Percentiles rank a stretch among this genome's conserved stretches.
Conservation (phyloP, 30 jellyfish, hydroid and myxozoan species). For the Pseudorhiza aurosa region DNA sequence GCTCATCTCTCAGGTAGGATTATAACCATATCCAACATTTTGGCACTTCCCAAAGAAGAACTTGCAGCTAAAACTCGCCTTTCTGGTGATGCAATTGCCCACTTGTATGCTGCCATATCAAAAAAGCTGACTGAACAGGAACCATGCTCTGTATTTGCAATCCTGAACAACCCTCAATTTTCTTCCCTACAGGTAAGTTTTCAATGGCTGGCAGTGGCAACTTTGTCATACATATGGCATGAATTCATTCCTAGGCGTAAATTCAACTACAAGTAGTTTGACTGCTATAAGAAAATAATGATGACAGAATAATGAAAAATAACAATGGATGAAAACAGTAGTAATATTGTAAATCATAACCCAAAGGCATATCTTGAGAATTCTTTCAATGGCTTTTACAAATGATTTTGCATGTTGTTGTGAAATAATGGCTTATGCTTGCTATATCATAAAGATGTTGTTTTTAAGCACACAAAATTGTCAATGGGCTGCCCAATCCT, state of each 20-base stretch:
- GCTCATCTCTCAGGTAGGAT: constrained; percentile 49
- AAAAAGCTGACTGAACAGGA: constrained; percentile 14
- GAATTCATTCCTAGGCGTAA: too few relatives aligned
- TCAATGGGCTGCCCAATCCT: constrained; percentile 75
- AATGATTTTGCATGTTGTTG: too few relatives aligned
- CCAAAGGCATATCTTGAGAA: too few relatives aligned
- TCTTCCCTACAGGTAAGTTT: constrained; percentile 18
- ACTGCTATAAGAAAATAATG: background rate
- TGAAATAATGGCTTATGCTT: too few relatives aligned
- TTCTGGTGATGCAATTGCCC: constrained; percentile 10
- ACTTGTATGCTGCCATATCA: constrained; percentile 22
- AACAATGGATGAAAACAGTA: too few relatives aligned
- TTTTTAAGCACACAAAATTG: constrained; percentile 63
- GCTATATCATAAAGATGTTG: too few relatives aligned
- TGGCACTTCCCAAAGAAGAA: constrained; percentile 57
- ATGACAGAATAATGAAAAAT: too few relatives aligned
- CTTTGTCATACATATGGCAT: background rate
- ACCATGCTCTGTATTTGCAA: constrained; percentile 59
- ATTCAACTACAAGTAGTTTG: background rate
- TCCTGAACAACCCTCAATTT: constrained; percentile 25
- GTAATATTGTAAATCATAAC: too few relatives aligned
- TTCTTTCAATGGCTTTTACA: too few relatives aligned
- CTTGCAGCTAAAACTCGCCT: constrained; percentile 40
- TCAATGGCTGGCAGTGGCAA: background rate
- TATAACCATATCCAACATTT: constrained; percentile 21